Evolutionary conservation across 2,113 vertebrate genomes (phyloP).

Genomic region (Brachypteracias leptosomus): DNA sequence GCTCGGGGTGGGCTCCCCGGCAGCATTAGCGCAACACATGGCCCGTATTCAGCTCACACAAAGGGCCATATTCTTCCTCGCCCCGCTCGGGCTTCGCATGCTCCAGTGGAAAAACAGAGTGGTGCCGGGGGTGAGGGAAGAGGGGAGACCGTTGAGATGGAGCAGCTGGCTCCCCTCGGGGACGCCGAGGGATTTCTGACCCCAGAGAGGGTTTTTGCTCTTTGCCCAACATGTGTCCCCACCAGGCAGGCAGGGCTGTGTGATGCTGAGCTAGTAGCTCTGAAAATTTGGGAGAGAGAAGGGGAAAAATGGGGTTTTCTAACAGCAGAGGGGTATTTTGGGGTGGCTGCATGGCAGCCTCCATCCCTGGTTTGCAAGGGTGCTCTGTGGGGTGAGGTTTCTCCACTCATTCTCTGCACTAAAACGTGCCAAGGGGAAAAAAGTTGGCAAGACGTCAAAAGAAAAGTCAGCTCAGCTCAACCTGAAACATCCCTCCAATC

Average conservation of each 20-base stretch:
- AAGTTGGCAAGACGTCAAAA: neutral
- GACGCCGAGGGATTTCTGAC: neutral
- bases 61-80: conserved; percentile 77
- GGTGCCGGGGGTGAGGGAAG: neutral
- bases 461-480: neutral
- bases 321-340: neutral
- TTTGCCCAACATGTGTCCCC: rapidly evolving
- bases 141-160: neutral
- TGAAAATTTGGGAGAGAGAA: neutral
- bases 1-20: conserved; percentile 82
- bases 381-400: neutral
- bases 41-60: conserved; percentile 79
- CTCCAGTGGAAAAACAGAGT: neutral
- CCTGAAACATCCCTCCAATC: neutral
- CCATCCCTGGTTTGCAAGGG: neutral
- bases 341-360: neutral
- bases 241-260: neutral
- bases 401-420: rapidly evolving
- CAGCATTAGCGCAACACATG: conserved; percentile 84
- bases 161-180: conserved; percentile 16
- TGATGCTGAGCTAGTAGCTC: rapidly evolving
- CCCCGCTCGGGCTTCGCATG: neutral
- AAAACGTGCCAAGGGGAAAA: neutral
- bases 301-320: neutral
- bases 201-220: neutral